These are phyloP conservation scores for Sylvietta virens DNA, from an alignment of 2,113 vertebrate species.

Conservation along the genomic window DNA sequence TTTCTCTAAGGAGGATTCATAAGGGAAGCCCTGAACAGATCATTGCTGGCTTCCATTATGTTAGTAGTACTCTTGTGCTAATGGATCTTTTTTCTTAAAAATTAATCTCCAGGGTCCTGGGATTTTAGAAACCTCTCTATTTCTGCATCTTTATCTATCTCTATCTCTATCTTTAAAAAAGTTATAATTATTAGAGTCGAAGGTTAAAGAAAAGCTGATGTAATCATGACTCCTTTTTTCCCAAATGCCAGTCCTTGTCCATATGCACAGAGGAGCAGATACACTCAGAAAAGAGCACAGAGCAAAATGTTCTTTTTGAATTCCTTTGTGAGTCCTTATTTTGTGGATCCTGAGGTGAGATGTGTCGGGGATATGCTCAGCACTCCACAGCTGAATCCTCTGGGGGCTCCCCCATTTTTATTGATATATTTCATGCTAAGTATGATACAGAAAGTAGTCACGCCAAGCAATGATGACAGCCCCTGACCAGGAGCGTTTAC, in stretches of 20 bases:
- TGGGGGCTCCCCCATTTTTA: neutral
- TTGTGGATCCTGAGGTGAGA: neutral
- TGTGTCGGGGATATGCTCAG: neutral
- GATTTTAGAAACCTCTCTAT: slow-evolving; percentile 27
- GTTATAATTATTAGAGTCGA: neutral
- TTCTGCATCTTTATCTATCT: neutral
- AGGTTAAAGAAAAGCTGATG: neutral
- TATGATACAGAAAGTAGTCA: neutral
- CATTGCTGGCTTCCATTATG: slow-evolving; percentile 40
- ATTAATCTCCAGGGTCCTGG: slow-evolving; percentile 13
- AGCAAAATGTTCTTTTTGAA: neutral
- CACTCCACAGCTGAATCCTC: neutral
- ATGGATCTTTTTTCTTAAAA: slow-evolving; percentile 2
- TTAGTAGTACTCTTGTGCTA: neutral
- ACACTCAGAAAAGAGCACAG: neutral
- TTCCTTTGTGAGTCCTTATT: neutral
- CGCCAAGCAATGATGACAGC: slow-evolving; percentile 5
- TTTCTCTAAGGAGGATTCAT: slow-evolving; percentile 52
- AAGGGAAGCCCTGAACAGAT: slow-evolving; percentile 8
- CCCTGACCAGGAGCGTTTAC: slow-evolving; percentile 21
- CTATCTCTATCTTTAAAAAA: neutral
- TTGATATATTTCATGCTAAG: slow-evolving; percentile 32
- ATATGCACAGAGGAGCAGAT: neutral
- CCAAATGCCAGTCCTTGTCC: neutral
- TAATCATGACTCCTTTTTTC: neutral